Base-by-base conservation (phyloP, 2,888 invertebrate genomes). In the Dryomyza anilis region DNA sequence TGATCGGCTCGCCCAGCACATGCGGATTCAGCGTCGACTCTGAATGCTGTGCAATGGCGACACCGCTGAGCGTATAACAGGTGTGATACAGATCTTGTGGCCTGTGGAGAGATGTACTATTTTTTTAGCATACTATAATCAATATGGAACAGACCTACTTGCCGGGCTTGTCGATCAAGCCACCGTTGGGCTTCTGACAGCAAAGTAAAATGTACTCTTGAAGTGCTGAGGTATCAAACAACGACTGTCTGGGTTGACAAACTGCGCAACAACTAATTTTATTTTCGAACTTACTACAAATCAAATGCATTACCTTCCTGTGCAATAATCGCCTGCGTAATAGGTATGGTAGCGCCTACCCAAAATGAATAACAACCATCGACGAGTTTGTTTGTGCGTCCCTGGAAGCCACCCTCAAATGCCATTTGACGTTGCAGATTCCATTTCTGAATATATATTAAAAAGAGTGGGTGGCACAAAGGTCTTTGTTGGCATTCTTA, bases 311-410 rank as follows among this genome's bases (percentile, higher is more conserved):
- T 74, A 78, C 83, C 84, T 70, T 84, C 86, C 80, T 87, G 83
- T 16, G 84, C 80, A 59, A 94, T 84, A 69, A 93, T 86, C 66
- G 89, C 89, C 81, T 95, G 93, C 48, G 97, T 86, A 50, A 98
- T 87, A 21, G 96, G 94, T 80, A 98, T 93, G 50, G 91, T 88
- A 57, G 94, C 97, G 29, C 96, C 97, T 84, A 96, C 96, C 99
- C 99, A 99, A 85, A 98, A 99, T 0, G 97, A 97, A 82, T 99
- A 99, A 83, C 99, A 99, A 3, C 95, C 95, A 86, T 99, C 99
- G 0, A 99, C 98, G 70, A 99, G 86, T 85, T 99, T 99, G 84
- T 99, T 98, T 2, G 98, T 97, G 76, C 98, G 88, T 0, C 98
- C 98, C 86, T 96, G 93, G 81, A 99, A 99, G 7, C 98, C 99